These are phyloP conservation scores for Agrilus mali DNA, from an alignment of 2,888 invertebrate species.

Conservation along the genomic window DNA sequence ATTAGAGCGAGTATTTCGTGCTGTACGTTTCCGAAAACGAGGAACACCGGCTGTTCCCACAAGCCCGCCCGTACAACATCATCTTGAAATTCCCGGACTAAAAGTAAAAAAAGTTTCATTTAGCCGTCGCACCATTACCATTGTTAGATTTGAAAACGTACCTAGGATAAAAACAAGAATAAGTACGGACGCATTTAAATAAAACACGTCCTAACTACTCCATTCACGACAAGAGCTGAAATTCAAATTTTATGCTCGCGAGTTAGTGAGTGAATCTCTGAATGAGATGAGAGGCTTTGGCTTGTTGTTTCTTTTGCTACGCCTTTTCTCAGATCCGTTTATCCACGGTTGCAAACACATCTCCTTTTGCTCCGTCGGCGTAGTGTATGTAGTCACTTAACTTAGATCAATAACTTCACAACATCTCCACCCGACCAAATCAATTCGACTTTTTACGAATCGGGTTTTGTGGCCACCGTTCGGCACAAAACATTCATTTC, in stretches of 20 bases:
- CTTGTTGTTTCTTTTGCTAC: slow-evolving; percentile 2
- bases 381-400: slow-evolving; percentile 3
- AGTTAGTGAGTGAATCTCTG: background rate
- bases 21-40: background rate
- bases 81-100: no score
- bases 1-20: background rate
- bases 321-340: slow-evolving; percentile 9
- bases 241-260: background rate
- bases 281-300: no score
- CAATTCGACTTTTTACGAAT: background rate
- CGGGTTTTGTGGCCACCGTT: no score
- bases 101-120: no score
- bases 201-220: background rate
- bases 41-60: no score
- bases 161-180: background rate
- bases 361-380: slow-evolving; percentile 2
- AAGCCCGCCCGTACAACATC: no score
- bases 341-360: slow-evolving; percentile 6
- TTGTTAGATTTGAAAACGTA: no score
- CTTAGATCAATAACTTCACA: slow-evolving; percentile 8
- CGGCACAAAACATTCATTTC: no score
- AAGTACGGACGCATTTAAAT: background rate
- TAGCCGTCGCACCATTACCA: no score
- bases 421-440: slow-evolving; percentile 9
- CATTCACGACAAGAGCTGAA: background rate